Base-by-base conservation (phyloP, 2,888 invertebrate species). In the Allygus modestus region DNA sequence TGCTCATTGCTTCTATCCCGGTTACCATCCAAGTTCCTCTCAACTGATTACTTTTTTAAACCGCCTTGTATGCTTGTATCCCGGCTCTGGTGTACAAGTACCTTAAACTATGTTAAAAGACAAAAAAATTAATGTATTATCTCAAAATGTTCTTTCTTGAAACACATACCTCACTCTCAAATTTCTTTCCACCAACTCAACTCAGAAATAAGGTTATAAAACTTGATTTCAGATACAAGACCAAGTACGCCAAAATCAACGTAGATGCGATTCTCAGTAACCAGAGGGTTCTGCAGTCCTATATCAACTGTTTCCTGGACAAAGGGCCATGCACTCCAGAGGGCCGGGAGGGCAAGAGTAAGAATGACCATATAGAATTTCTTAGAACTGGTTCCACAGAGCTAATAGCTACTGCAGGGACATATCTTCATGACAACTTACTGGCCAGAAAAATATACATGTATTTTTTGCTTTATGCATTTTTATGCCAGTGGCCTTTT, bases 271-370 rank as follows among this genome's bases (percentile, higher is more conserved):
- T 85, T 37, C 82, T 85, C 7, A 51, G 58, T 26, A 85, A 81
- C 51, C 54, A 46, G n/a, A 41, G 85, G 51, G 83, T 83, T 0
- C 41, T 83, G 7, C n/a, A 65, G 23, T 43, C 85, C 26, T 85
- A 83, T 71, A n/a, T 85, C 65, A 85, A 85, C 73, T 85, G 85
- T 31, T 65, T 85, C 26, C 46, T 61, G 23, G 85, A 83, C 33
- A 83, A 83, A 37, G 85, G 85, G 26, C 85, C 85, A 12, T 85
- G 85, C 58, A 83, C 85, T 11, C 83, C 85, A 31, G 75, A 85
- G 20, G 85, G 83, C 23, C 58, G 83, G 51, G 85, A 85, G 17
- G 33, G 69, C 17, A 85, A 85, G 51, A 82, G 85, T 85, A 46
- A 85, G 85, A 82, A 43, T n/a, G n/a, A n/a, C n/a, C n/a, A n/a